Evolutionary conservation across 1,140 invertebrate genomes (phyloP).

Genomic region (Andricus grossulariae): DNA sequence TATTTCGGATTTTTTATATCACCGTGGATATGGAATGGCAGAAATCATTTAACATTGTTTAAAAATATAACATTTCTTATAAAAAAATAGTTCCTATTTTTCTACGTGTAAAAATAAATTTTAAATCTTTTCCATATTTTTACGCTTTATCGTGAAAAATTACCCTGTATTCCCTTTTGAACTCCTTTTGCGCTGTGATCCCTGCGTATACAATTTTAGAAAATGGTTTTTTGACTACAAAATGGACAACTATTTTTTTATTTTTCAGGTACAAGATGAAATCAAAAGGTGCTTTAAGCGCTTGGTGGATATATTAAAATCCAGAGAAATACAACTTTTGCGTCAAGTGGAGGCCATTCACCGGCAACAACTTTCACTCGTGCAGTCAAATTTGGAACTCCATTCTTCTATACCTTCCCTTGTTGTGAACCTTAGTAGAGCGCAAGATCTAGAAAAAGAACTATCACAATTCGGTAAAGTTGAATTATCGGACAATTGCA

Average conservation of each 20-base stretch:
- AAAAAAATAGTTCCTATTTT: too few relatives aligned
- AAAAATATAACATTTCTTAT: too few relatives aligned
- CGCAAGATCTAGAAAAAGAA: conserved; percentile 66
- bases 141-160: too few relatives aligned
- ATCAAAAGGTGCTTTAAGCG: conserved; percentile 74
- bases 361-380: conserved; percentile 70
- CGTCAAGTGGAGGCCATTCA: conserved; percentile 77
- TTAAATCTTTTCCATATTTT: too few relatives aligned
- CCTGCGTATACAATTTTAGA: not conserved
- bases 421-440: conserved; percentile 65
- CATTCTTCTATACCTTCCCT: conserved; percentile 60
- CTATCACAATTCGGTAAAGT: conserved; percentile 75
- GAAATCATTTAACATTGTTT: too few relatives aligned
- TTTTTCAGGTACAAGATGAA: conserved; percentile 71
- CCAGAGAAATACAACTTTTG: conserved; percentile 75
- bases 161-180: too few relatives aligned
- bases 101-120: too few relatives aligned
- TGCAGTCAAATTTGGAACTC: conserved; percentile 65
- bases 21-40: too few relatives aligned
- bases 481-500: conserved; percentile 73
- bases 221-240: not conserved
- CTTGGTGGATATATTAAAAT: conserved; percentile 69
- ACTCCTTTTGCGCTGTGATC: too few relatives aligned
- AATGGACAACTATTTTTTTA: conserved; percentile 35
- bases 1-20: too few relatives aligned